phyloP scores from a whole-genome alignment of 1,140 invertebrate species.

The Pollicipes pollicipes region DNA sequence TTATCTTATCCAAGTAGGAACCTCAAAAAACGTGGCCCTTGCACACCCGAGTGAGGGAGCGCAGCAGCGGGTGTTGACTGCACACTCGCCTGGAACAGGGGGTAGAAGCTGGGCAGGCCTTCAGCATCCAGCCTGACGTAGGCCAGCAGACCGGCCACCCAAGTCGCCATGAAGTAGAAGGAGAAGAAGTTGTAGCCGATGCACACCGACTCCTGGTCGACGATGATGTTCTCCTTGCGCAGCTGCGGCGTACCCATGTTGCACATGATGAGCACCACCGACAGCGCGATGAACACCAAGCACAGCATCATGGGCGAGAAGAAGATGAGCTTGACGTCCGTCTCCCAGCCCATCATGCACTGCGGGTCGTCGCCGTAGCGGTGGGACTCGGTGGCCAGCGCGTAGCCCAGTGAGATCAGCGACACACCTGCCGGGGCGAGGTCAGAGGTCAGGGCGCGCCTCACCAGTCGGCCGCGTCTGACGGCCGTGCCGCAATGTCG shows the following conservation, averaged over 20 bases:
- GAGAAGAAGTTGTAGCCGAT: constrained; percentile 12
- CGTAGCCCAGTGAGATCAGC: constrained; percentile 12
- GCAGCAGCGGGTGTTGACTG: no score
- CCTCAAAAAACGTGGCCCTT: no score
- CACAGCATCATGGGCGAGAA: neutral
- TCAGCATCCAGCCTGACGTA: constrained; percentile 8
- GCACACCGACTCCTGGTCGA: constrained; percentile 15
- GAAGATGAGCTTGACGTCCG: neutral
- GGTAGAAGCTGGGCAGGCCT: constrained; percentile 9
- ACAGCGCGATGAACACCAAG: neutral
- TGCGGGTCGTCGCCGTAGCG: constrained; percentile 17
- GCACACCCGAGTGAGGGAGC: no score
- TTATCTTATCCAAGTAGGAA: no score
- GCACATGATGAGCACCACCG: neutral
- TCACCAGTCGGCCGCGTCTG: no score
- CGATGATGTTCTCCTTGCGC: constrained; percentile 14
- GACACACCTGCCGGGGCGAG: constrained; percentile 3
- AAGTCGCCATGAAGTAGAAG: constrained; percentile 16
- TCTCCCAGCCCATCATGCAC: constrained; percentile 15
- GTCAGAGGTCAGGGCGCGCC: neutral
- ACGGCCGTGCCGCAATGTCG: no score
- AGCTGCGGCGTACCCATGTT: neutral
- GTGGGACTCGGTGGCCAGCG: constrained; percentile 10
- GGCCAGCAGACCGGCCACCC: constrained; percentile 12
- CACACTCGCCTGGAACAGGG: constrained; percentile 13